Base-by-base conservation (phyloP, 1,140 invertebrate genomes). In the Nautilus pompilius region DNA sequence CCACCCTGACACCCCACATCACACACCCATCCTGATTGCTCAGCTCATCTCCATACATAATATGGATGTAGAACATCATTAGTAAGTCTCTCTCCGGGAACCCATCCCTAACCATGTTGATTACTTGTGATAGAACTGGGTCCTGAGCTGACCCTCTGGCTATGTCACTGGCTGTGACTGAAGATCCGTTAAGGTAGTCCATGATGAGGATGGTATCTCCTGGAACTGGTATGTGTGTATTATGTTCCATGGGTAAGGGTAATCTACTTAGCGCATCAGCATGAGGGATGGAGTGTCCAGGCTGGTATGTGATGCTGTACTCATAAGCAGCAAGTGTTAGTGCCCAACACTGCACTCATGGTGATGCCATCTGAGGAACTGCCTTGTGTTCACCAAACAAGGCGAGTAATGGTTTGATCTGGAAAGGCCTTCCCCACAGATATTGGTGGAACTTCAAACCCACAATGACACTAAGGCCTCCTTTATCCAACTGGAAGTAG, bases 401-500 rank as follows among this genome's bases (percentile, higher is more conserved):
- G 36, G 67, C 55, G 2, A 77, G 69, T 13, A 87, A 59, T 85
- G 84, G 65, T 85, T 83, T 1, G 81, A 86, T n/a, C 3, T 63
- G 82, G 61, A 86, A 85, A 24, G 80, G 58, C 17, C 79, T 62
- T 3, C 82, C 84, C 63, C 75, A 84, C 5, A 85, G 46, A 60
- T 81, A 84, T 29, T 79, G 28, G 55, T 60, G 78, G 66, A 84
- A 85, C 58, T 75, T 80, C 57, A 85, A 68, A 6, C 68, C 79
- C 69, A 71, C 85, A 6, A 83, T 73, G 26, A 86, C 78, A 1
- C 80, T 82, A n/a, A 85, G 62, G 0, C 79, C 82, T 70, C 87
- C 84, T 58, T 80, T 83, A 55, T 86, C 81, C 17, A 86, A 82
- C 65, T 86, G 69, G n/a, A 81, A 1, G 36, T 87, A 88, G 10